Conservation (phyloP, 2,888 invertebrate species). For the Ornithoptera alexandrae region DNA sequence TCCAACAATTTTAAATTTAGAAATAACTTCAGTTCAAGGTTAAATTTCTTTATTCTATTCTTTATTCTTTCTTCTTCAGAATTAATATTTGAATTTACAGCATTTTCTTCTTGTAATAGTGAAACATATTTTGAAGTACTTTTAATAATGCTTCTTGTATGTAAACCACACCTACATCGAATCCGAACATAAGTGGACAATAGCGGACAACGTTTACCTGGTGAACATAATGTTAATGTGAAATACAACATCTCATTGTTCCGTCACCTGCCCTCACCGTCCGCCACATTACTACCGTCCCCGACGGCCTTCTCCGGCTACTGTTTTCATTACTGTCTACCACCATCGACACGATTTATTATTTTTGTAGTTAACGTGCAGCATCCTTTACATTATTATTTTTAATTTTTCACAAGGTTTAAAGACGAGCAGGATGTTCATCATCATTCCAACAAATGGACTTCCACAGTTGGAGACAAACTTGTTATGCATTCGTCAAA, state of each 20-base stretch:
- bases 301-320: slow-evolving; percentile 24
- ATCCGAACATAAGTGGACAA: slow-evolving; percentile 76
- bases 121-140: neutral
- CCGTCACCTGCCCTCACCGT: slow-evolving; percentile 56
- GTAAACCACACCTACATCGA: slow-evolving; percentile 42
- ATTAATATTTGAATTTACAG: no score
- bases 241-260: slow-evolving; percentile 78
- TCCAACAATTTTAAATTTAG: neutral
- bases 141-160: slow-evolving; percentile 39
- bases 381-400: slow-evolving; percentile 19
- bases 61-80: no score
- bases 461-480: no score
- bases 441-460: no score
- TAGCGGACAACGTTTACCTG: slow-evolving; percentile 71
- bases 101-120: neutral
- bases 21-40: neutral
- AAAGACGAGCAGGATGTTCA: no score
- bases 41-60: neutral
- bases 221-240: slow-evolving; percentile 80
- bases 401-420: neutral
- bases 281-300: slow-evolving; percentile 29
- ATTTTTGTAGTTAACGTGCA: slow-evolving; percentile 18
- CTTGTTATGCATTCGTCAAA: no score
- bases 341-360: slow-evolving; percentile 39
- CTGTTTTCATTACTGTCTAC: slow-evolving; percentile 46